Evolutionary conservation across 2,888 invertebrate species (phyloP), one percentile per base, ranked within the genome.

Genomic region (Drosophila hawaiiensis): DNA sequence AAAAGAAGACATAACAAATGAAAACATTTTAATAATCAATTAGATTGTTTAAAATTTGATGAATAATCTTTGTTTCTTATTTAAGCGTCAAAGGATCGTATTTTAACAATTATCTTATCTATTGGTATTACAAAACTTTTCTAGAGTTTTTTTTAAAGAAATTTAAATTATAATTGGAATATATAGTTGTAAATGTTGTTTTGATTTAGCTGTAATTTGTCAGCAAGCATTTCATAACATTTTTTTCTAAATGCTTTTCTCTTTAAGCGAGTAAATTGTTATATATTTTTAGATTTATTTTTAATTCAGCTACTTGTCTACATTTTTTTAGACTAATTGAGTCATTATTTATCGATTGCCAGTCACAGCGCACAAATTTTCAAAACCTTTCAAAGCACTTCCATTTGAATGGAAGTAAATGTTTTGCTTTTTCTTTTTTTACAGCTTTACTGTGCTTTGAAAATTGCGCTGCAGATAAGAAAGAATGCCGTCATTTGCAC

Each of bases 401-500:
- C 10, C 29, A 41, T 60, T 73, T 14, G 19, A 60, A 37, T 39
- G 47, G 33, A 63, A 41, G 47, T 31, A 39, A 55, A 66, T 69
- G 29, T 63, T 76, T 76, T 16, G 14, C 33, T 19, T 56, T 68
- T 29, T 29, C 22, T 10, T 10, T 37, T 12, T 39, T 68, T 43
- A 29, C 39, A 37, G 39, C 56, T n/a, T n/a, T 39, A 29, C 53
- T 63, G 58, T 53, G 33, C 28, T 35, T 28, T 29, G n/a, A 50
- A 60, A 62, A 65, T 66, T 80, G 80, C 62, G 52, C 52, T 60
- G 59, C 12, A 60, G 65, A 77, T 69, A 60, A 65, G 47, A 49
- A 55, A 53, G 66, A 63, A 68, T 62, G 50, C 41, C 65, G 59
- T 66, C 55, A 65, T 65, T 75, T 75, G 50, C 76, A 68, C 76